Evolutionary conservation across 2,113 vertebrate species (phyloP).

Genomic region (Oncorhynchus keta): DNA sequence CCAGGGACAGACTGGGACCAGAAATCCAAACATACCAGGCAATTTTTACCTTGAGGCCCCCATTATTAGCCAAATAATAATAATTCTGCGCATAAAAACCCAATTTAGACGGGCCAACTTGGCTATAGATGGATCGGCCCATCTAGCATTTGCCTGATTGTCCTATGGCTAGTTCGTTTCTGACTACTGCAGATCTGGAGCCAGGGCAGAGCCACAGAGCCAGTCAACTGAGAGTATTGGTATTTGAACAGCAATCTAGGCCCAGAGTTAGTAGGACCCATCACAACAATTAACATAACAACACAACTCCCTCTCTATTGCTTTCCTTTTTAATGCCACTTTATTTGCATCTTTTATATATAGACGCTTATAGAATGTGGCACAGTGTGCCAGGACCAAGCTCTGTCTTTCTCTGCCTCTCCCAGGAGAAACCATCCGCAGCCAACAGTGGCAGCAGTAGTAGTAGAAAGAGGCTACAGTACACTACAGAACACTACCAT

Average conservation of each 20-base stretch:
- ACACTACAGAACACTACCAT: conserved; percentile 58
- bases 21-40: too few relatives aligned
- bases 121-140: too few relatives aligned
- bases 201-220: not conserved
- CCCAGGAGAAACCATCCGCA: conserved; percentile 41
- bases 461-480: conserved; percentile 55
- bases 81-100: too few relatives aligned
- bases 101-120: too few relatives aligned
- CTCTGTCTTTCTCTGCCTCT: conserved; percentile 55
- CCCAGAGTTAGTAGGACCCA: conserved; percentile 12
- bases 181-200: too few relatives aligned
- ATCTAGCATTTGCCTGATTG: too few relatives aligned
- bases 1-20: too few relatives aligned
- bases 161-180: too few relatives aligned
- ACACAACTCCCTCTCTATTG: not conserved
- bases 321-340: conserved; percentile 3
- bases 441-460: conserved; percentile 38
- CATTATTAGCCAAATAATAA: too few relatives aligned
- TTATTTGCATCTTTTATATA: conserved; percentile 45
- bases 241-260: not conserved
- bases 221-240: conserved; percentile 3
- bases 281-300: conserved; percentile 24
- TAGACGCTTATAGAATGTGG: conserved; percentile 16
- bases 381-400: conserved; percentile 52
- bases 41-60: too few relatives aligned